phyloP scores from a whole-genome alignment of 2,888 invertebrate species.

The Mactromeris polynyma region DNA sequence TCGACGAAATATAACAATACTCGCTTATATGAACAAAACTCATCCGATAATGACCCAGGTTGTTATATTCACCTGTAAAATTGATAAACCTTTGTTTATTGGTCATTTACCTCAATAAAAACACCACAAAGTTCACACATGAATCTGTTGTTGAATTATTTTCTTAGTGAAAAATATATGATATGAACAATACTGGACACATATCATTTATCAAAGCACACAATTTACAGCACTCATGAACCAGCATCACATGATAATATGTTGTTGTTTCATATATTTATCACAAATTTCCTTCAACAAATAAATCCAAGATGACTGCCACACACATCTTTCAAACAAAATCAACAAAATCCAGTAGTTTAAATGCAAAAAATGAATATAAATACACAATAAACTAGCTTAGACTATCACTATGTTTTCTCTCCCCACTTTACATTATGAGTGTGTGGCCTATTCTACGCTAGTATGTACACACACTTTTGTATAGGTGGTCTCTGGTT shows the following conservation, averaged over 20 bases:
- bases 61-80: not conserved
- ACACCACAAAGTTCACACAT: not conserved
- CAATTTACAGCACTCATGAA: not conserved
- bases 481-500: conserved; percentile 58
- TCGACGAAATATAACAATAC: not conserved
- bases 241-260: not conserved
- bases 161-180: not conserved
- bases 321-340: not conserved
- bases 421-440: conserved; percentile 17
- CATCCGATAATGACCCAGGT: not conserved
- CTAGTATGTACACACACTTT: conserved; percentile 19
- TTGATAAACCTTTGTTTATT: conserved; percentile 10
- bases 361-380: not conserved
- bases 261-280: not conserved
- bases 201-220: not conserved
- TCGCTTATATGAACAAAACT: conserved; percentile 7
- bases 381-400: conserved; percentile 17
- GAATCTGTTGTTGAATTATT: not conserved
- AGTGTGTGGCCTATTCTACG: conserved; percentile 31
- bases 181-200: not conserved
- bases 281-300: not conserved
- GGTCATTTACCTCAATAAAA: not conserved
- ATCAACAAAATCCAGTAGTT: conserved; percentile 19
- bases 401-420: conserved; percentile 5
- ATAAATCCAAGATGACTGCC: not conserved